Percentiles rank a stretch among this genome's conserved stretches.
Conservation (phyloP, 2,113 vertebrate species). For the Tragelaphus imberbis region DNA sequence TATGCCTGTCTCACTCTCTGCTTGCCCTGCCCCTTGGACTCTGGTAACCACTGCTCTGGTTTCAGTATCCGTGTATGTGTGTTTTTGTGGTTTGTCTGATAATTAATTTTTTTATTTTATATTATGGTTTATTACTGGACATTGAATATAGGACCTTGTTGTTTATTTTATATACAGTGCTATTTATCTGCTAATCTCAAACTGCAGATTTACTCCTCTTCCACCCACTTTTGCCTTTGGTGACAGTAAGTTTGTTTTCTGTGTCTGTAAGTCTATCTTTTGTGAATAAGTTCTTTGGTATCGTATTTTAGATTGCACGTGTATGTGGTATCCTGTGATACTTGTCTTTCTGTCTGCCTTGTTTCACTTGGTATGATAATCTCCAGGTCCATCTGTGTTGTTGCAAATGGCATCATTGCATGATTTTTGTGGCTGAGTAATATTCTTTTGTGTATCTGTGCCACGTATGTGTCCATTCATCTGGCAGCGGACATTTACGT, state of each 20-base stretch:
- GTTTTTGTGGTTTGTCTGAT: not conserved
- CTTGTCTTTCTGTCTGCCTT: not conserved
- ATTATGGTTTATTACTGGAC: not conserved
- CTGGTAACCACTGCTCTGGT: not conserved
- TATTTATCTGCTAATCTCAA: not conserved
- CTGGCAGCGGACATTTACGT: not conserved
- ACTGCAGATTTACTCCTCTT: not conserved
- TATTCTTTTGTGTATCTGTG: not conserved
- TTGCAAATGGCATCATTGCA: not conserved
- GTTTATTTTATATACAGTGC: not conserved
- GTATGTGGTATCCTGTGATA: not conserved
- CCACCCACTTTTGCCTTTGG: not conserved
- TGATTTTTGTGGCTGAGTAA: not conserved
- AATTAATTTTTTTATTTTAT: not conserved
- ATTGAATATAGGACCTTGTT: not conserved
- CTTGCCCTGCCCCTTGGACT: not conserved
- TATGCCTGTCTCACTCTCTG: not conserved
- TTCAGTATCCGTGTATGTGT: not conserved
- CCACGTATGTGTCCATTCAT: not conserved
- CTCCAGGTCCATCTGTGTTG: not conserved
- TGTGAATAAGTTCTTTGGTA: not conserved
- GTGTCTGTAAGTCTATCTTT: not conserved
- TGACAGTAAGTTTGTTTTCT: not conserved
- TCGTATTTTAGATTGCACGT: not conserved
- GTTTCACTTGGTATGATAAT: not conserved